A percentile compares a stretch with the other conserved stretches of the same genome.
Conservation (phyloP, 2,797 vertebrate genomes). For the Falco columbarius region DNA sequence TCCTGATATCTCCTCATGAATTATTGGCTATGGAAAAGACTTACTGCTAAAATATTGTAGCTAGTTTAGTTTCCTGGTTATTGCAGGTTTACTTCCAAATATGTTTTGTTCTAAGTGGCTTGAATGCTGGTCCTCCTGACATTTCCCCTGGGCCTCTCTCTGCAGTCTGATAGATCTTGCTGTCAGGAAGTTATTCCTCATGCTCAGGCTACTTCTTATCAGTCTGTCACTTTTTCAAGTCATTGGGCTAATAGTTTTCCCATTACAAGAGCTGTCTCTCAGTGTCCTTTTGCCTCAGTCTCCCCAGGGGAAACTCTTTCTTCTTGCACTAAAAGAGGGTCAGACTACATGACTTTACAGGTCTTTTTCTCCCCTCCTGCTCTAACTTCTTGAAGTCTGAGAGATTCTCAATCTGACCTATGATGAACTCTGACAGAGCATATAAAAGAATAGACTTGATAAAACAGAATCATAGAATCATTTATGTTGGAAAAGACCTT, state of each 20-base stretch:
- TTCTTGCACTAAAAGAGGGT: background rate
- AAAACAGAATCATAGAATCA: background rate
- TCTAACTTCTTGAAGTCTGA: background rate
- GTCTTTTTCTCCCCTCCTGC: background rate
- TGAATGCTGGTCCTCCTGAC: background rate
- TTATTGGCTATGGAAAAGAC: slow-evolving; percentile 27
- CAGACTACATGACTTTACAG: background rate
- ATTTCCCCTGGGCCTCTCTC: background rate
- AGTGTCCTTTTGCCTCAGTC: background rate
- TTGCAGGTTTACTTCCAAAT: slow-evolving; percentile 22
- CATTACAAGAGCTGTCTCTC: background rate
- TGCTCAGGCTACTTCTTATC: slow-evolving; percentile 51
- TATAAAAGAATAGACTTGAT: background rate
- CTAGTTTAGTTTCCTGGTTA: slow-evolving; percentile 28
- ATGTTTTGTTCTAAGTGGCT: background rate
- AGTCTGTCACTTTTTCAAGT: slow-evolving; percentile 59
- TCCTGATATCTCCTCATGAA: background rate
- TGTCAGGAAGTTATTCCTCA: slow-evolving; percentile 65
- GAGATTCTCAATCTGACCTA: background rate
- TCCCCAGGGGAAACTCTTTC: background rate
- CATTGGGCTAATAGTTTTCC: slow-evolving; percentile 54
- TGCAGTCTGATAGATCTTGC: slow-evolving; percentile 8
- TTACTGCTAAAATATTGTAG: background rate
- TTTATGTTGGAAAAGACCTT: background rate
- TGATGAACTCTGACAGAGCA: background rate